Conservation (phyloP, 1,140 invertebrate genomes). For the Drosophila hydei region DNA sequence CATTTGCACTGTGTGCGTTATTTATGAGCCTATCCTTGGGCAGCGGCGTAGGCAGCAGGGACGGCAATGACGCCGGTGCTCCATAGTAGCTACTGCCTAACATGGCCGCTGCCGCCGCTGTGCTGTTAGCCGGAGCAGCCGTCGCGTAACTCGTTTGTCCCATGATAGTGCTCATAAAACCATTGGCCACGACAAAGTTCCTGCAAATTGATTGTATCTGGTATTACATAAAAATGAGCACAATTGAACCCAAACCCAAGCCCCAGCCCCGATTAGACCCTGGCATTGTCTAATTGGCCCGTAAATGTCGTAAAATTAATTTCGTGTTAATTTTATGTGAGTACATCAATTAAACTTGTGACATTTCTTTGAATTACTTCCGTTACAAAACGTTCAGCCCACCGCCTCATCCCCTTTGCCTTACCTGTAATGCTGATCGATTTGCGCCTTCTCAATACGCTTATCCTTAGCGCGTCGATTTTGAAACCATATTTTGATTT, state of each 20-base stretch:
- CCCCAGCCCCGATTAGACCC: neutral
- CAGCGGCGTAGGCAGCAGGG: conserved; percentile 22
- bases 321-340: conserved; percentile 83
- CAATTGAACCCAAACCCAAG: neutral
- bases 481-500: conserved; percentile 99
- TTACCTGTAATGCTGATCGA: conserved; percentile 97
- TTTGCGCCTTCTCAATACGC: conserved; percentile 96
- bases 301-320: conserved; percentile 81
- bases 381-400: conserved; percentile 52
- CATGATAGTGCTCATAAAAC: conserved; percentile 83
- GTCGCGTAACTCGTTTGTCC: conserved; percentile 60
- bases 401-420: conserved; percentile 2
- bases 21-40: conserved; percentile 49
- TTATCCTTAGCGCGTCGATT: conserved; percentile 98
- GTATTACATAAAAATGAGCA: conserved; percentile 64
- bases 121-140: conserved; percentile 11
- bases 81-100: conserved; percentile 47
- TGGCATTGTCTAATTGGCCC: conserved; percentile 66
- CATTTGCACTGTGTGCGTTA: conserved; percentile 33
- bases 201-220: conserved; percentile 74
- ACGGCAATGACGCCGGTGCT: conserved; percentile 23
- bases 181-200: conserved; percentile 84
- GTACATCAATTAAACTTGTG: conserved; percentile 75
- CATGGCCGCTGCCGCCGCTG: conserved; percentile 6
- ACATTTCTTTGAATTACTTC: conserved; percentile 78